Base-by-base conservation (phyloP, 2,797 vertebrate species). In the Molossus alvarezi region DNA sequence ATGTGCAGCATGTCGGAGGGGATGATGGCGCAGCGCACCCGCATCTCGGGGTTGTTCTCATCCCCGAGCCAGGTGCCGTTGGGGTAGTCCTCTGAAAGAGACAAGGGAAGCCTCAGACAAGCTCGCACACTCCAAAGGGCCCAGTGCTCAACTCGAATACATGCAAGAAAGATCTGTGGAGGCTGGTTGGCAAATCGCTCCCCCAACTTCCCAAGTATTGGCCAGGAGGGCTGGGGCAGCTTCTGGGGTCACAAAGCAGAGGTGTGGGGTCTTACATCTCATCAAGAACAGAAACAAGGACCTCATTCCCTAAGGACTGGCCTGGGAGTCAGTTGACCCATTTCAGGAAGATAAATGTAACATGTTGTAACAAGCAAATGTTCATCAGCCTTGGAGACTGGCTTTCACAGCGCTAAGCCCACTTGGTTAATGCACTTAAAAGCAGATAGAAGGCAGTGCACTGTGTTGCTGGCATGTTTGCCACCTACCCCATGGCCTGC, bases 1-100 rank as follows among this genome's bases (percentile, higher is more conserved):
- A 99, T 99, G 96, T 99, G 99, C 85, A 99, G 98, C 99, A 99
- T 99, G 98, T 99, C 99, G 0, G 99, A 99, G 0, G 99, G 97
- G 5, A 99, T 99, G 97, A 99, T 99, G 29, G 99, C 99, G 65
- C 99, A 99, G 62, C 99, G 99, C 11, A 99, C 99, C 0, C 99
- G 98, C 99, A 99, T 99, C 98, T 99, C 99, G 0, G 99, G 98
- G 87, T 99, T 99, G 97, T 98, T 99, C 97, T 99, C 99, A 3
- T 99, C 99, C 0, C 99, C 99, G 1, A 99, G 98, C 99, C 99
- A 99, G 0, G 99, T 99, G 89, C 99, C 99, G 0, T 98, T 98
- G 87, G 99, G 99, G 95, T 99, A 99, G 98, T 99, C 99, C 98
- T 99, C 99, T 99, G 87, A 27, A 94, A 97, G 86, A 90, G 9